Conservation (phyloP, 2,888 invertebrate species). For the Stegana nigrithorax region DNA sequence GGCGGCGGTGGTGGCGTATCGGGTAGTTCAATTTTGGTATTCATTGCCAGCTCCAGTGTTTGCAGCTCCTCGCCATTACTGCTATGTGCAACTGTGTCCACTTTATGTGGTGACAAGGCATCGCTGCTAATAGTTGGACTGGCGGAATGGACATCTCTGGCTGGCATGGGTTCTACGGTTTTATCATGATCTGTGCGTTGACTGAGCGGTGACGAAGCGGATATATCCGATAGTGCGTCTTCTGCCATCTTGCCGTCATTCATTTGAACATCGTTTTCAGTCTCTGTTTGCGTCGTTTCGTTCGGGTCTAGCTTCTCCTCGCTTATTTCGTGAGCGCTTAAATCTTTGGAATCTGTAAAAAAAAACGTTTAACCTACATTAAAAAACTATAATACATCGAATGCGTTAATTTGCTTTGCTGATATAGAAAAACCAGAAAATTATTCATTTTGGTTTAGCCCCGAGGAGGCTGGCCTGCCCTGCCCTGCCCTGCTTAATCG, state of each 20-base stretch:
- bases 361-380: too few relatives aligned
- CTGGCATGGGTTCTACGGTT: not conserved
- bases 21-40: constrained; percentile 12
- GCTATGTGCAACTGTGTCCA: too few relatives aligned
- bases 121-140: too few relatives aligned
- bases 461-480: too few relatives aligned
- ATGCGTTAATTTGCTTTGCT: too few relatives aligned
- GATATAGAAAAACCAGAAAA: constrained; percentile 23
- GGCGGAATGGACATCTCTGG: not conserved
- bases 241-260: constrained; percentile 32
- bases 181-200: not conserved
- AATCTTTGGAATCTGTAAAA: constrained; percentile 66
- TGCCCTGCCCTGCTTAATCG: too few relatives aligned
- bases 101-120: too few relatives aligned
- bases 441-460: constrained; percentile 6
- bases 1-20: constrained; percentile 4
- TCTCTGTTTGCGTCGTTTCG: constrained; percentile 38
- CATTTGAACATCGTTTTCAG: constrained; percentile 44
- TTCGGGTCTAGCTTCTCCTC: constrained; percentile 45
- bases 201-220: not conserved
- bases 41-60: not conserved
- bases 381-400: too few relatives aligned
- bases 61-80: too few relatives aligned
- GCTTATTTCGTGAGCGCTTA: constrained; percentile 58
- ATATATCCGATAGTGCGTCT: constrained; percentile 23